Percentiles rank a stretch among this genome's conserved stretches.
Conservation (phyloP, 1,140 invertebrate species). For the Acyrthosiphon pisum region DNA sequence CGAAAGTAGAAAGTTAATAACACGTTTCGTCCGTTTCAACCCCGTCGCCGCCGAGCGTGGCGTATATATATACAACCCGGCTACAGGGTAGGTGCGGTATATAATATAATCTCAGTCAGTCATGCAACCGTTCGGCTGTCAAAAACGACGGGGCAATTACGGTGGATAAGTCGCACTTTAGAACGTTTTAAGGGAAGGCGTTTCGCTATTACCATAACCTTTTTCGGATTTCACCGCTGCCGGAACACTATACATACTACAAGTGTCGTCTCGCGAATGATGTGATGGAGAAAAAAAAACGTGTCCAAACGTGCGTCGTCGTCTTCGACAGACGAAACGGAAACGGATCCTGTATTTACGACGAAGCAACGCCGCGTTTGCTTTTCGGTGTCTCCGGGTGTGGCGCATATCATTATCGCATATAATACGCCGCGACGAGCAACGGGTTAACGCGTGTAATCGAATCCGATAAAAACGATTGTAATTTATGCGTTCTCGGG, state of each 20-base stretch:
- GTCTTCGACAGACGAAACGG: not conserved
- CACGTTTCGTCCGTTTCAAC: not conserved
- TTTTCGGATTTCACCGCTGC: not conserved
- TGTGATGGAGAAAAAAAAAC: not conserved
- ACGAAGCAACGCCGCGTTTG: not conserved
- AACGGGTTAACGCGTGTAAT: not conserved
- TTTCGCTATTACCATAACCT: not conserved
- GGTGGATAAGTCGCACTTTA: constrained; percentile 21
- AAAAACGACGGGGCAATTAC: not conserved
- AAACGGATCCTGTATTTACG: not conserved
- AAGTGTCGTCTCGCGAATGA: not conserved
- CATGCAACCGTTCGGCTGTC: too few species aligned
- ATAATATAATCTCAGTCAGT: not conserved
- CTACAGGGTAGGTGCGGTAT: not conserved
- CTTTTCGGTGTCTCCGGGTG: not conserved
- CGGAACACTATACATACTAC: not conserved
- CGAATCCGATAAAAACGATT: not conserved
- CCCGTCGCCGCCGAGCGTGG: not conserved
- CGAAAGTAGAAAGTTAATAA: constrained; percentile 13
- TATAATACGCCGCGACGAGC: not conserved
- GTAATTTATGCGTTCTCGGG: constrained; percentile 18
- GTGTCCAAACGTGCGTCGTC: not conserved
- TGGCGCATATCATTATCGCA: not conserved
- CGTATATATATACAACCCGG: not conserved
- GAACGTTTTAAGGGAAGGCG: not conserved